These are phyloP conservation scores for Drosophila anomalata DNA, from an alignment of 2,888 invertebrate species.

Conservation along the genomic window DNA sequence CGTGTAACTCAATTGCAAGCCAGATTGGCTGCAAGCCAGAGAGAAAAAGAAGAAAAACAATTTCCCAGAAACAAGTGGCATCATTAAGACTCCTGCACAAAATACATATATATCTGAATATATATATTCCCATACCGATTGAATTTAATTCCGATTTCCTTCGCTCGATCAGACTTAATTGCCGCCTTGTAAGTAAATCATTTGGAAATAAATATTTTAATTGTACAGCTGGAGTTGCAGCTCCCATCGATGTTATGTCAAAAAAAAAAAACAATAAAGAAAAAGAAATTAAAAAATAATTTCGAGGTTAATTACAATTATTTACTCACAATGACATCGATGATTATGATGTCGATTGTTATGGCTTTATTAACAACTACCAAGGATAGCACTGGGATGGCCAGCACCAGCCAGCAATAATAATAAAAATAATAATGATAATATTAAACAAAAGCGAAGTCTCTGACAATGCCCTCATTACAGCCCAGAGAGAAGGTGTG, in stretches of 20 bases:
- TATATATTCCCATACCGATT: neutral
- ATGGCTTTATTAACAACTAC: constrained; percentile 52
- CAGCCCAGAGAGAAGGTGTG: constrained; percentile 3
- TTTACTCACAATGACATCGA: constrained; percentile 55
- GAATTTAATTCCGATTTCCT: neutral
- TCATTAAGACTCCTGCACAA: constrained; percentile 30
- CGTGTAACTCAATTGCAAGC: constrained; percentile 11
- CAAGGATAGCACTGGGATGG: neutral
- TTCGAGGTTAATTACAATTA: constrained; percentile 61
- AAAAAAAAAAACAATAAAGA: neutral
- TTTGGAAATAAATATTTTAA: constrained; percentile 16
- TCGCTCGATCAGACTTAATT: constrained; percentile 22
- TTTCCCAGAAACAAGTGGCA: constrained; percentile 31
- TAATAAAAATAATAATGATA: constrained; percentile 36
- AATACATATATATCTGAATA: neutral
- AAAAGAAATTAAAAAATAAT: constrained; percentile 50
- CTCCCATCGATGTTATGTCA: constrained; percentile 2
- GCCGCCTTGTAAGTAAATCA: constrained; percentile 29
- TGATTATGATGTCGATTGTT: constrained; percentile 61
- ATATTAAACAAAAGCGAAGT: constrained; percentile 42
- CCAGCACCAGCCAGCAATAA: constrained; percentile 8
- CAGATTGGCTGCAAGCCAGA: neutral
- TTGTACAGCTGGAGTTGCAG: neutral
- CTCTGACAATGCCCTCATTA: constrained; percentile 44
- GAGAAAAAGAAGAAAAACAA: constrained; percentile 4